Evolutionary conservation across 2,888 invertebrate species (phyloP), one percentile per base, ranked within the genome.

Genomic region (Cheilosia vernalis): DNA sequence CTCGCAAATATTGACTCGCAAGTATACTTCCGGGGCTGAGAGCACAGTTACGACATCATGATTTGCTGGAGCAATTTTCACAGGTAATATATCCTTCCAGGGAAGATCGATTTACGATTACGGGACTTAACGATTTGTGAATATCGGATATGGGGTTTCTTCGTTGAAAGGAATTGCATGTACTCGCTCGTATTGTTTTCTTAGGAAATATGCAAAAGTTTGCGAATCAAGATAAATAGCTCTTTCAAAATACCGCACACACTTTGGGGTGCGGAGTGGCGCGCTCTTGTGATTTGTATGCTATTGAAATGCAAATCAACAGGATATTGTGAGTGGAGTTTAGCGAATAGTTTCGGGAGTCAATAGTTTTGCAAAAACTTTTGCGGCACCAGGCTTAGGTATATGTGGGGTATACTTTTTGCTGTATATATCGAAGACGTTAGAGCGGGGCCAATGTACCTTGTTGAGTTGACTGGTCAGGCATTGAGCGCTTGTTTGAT

Each of bases 1-100:
- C 37, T 67, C 81, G 37, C 37, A 85, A 85, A 85, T 81, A 85
- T 85, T 85, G 64, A 85, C 81, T 81, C 60, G 53, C 66, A 63
- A 55, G 30, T 61, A 30, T 30, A 67, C 85, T 67, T 85, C 85
- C 76, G 85, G 85, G 76, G 76, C 56, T 76, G 27, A 40, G 21
- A 63, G 85, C 63, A 67, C 21, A 24, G 24, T 24, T 30, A 76
- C 70, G 81, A 80, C 85, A 81, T 81, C 81, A 67, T 77, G 85
- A 81, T 72, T 72, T 81, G 81, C 44, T 72, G 56, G 15, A 67
- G 72, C 72, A 81, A 80, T 81, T 76, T 67, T 85, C 76, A 58
- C 85, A 85, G 85, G 85, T 85, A 85, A 81, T 85, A 85, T 85
- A 85, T 85, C 85, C 85, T 85, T 85, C 72, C 55, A 77, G 72